Evolutionary conservation across 2,113 vertebrate genomes (phyloP), one percentile per base, ranked within the genome.

Genomic region (Trogon surrucura): DNA sequence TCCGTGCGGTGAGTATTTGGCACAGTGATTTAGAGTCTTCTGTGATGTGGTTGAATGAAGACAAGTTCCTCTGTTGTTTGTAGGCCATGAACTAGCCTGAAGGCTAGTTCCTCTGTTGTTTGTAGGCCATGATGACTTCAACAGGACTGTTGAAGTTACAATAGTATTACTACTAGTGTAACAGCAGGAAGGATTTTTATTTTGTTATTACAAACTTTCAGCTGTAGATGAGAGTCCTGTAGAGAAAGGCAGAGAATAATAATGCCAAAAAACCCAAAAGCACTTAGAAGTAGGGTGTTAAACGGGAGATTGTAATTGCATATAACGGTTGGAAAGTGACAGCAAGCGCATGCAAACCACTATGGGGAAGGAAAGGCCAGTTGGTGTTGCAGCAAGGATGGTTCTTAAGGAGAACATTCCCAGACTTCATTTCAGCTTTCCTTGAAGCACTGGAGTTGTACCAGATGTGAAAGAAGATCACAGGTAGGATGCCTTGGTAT

Each of bases 61-160:
- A 25, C 44, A 74, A 36, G 38, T 64, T 91, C 53, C 34, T 80
- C 34, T 48, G 2, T 50, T 58, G 21, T 26, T 71, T 18, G 3
- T 8, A 58, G 75, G 12, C 66, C 0, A 0, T 47, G 34, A 21
- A n/a, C n/a, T n/a, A n/a, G n/a, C n/a, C n/a, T 0, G 6, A 91
- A 79, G 38, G 21, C 44, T 70, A 36, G 38, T 64, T 91, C 53
- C 34, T 80, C 34, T 48, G 2, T 50, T 58, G 21, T 26, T 71
- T 18, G 3, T 8, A 58, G 75, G 12, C 66, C 0, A 0, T 47
- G 34, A 21, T n/a, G 25, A 36, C 10, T 70, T 73, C 17, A 44
- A 25, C 41, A 56, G 26, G 29, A 32, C 23, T 45, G 12, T 20
- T 72, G 30, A 71, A n/a, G 11, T 72, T 70, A 20, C 17, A 69